Conservation (phyloP, 2,113 vertebrate genomes). For the Hemiscyllium ocellatum region DNA sequence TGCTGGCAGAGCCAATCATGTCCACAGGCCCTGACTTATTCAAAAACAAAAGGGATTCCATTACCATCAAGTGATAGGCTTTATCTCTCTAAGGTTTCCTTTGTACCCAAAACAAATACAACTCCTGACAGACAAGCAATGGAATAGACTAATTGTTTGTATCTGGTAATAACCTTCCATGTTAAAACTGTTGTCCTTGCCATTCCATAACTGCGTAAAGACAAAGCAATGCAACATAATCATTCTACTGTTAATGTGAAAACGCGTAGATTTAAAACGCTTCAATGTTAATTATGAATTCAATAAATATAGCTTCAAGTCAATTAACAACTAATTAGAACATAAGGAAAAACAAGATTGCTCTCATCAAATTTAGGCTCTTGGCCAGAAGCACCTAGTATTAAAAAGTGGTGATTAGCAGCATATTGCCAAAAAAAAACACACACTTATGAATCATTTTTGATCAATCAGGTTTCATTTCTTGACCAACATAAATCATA, state of each 20-base stretch:
- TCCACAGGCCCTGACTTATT: too few species aligned
- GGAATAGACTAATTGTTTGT: background rate
- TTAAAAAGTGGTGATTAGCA: background rate
- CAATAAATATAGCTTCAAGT: background rate
- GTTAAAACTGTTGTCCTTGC: background rate
- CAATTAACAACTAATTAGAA: too few species aligned
- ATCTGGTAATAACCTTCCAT: background rate
- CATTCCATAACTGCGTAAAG: too few species aligned
- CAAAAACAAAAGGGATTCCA: background rate
- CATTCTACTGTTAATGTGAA: background rate
- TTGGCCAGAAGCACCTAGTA: background rate
- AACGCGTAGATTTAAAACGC: background rate
- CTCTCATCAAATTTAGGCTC: background rate
- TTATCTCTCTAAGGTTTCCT: background rate
- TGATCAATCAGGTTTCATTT: background rate
- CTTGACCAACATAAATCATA: background rate
- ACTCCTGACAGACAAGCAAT: background rate
- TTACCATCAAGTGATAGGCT: background rate
- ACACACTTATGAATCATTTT: background rate
- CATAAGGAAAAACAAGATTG: background rate
- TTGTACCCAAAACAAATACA: background rate
- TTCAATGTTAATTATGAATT: background rate
- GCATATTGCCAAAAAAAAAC: background rate
- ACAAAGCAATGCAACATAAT: background rate
- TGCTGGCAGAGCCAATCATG: too few species aligned